These are phyloP conservation scores for Peromyscus melanophrys DNA, from an alignment of 2,797 vertebrate genomes.

Conservation along the genomic window DNA sequence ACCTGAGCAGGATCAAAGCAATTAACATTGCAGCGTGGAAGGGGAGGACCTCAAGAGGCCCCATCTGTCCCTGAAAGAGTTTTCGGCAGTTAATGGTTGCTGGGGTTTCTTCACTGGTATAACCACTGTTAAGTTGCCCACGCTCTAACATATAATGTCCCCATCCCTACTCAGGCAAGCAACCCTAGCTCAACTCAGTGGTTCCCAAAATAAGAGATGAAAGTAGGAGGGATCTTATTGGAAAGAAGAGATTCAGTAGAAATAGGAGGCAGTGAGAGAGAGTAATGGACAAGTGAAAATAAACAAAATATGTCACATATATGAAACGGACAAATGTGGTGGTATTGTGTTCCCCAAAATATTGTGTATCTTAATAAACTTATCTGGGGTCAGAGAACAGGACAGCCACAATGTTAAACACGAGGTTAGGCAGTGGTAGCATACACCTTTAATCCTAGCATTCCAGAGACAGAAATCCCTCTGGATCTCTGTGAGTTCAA, in stretches of 20 bases:
- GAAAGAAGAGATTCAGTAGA: background rate
- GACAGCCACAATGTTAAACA: too few species aligned
- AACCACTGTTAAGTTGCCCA: background rate
- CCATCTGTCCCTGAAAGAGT: background rate
- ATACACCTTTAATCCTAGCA: too few species aligned
- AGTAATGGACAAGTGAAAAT: background rate
- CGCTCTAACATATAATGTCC: too few species aligned
- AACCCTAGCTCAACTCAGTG: background rate
- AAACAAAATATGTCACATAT: background rate
- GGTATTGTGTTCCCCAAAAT: too few species aligned
- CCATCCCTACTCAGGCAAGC: background rate
- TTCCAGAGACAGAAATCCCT: too few species aligned
- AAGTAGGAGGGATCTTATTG: too few species aligned
- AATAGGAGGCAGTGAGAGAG: too few species aligned
- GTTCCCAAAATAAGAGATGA: background rate
- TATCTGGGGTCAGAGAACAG: too few species aligned
- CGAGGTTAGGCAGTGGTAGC: too few species aligned
- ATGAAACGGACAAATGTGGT: background rate
- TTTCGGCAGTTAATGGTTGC: background rate
- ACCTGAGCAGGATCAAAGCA: background rate
- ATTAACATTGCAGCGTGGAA: background rate
- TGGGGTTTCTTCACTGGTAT: background rate
- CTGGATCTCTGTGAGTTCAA: too few species aligned
- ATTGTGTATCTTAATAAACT: too few species aligned
- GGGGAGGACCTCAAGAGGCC: background rate